Evolutionary conservation across 2,113 vertebrate species (phyloP).

Genomic region (Meriones unguiculatus): DNA sequence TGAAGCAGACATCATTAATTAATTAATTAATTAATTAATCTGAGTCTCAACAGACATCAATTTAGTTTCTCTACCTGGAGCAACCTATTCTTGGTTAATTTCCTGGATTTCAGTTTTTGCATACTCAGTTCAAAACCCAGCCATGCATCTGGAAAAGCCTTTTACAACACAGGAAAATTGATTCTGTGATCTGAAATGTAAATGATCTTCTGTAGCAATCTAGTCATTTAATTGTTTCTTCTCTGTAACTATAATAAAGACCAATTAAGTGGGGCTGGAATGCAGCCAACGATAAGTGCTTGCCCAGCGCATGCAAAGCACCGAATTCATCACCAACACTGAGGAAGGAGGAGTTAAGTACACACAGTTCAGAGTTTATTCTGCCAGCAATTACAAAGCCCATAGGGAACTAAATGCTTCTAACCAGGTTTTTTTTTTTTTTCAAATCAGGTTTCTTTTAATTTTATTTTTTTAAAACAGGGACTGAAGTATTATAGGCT

Average conservation of each 20-base stretch:
- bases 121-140: conserved; percentile 62
- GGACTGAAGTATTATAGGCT: neutral
- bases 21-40: conserved; percentile 21
- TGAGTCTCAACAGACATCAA: conserved; percentile 68
- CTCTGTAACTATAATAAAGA: conserved; percentile 54
- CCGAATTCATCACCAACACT: neutral
- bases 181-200: conserved; percentile 65
- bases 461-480: neutral
- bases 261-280: neutral
- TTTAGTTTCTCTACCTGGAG: conserved; percentile 66
- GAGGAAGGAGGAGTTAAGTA: neutral
- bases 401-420: conserved; percentile 42
- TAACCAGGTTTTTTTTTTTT: neutral
- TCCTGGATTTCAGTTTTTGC: conserved; percentile 65
- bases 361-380: conserved; percentile 56
- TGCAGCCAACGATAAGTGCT: neutral
- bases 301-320: neutral
- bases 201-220: conserved; percentile 56
- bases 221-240: conserved; percentile 52
- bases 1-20: neutral
- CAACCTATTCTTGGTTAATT: conserved; percentile 68
- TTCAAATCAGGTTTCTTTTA: conserved; percentile 18
- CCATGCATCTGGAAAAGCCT: conserved; percentile 61
- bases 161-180: conserved; percentile 65
- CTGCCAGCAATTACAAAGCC: conserved; percentile 50